phyloP scores from a whole-genome alignment of 2,888 invertebrate genomes.

The Lottia gigantea region DNA sequence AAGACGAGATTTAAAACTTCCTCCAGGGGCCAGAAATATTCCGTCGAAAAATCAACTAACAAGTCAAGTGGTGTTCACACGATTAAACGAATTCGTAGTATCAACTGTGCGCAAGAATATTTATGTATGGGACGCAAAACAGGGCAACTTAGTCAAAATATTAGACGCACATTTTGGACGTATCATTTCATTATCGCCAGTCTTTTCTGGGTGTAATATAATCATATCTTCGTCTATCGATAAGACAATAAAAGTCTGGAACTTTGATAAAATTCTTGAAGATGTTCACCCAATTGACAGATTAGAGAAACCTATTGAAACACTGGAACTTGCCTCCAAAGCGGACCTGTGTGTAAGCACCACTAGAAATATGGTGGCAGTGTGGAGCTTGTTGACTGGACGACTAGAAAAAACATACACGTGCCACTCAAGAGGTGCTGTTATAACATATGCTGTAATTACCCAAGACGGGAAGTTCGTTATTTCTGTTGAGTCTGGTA shows the following conservation, averaged over 20 bases:
- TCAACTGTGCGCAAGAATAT: slow-evolving; percentile 94
- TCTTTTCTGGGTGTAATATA: slow-evolving; percentile 78
- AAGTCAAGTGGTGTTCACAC: slow-evolving; percentile 92
- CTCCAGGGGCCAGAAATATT: slow-evolving; percentile 86
- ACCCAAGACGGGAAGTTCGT: slow-evolving; percentile 86
- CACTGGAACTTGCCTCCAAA: slow-evolving; percentile 76
- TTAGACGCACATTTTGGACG: slow-evolving; percentile 97
- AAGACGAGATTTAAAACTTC: slow-evolving; percentile 56
- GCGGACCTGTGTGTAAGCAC: slow-evolving; percentile 88
- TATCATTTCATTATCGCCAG: slow-evolving; percentile 89
- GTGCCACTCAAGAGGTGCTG: slow-evolving; percentile 91
- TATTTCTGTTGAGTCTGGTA: slow-evolving; percentile 91
- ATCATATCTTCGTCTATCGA: slow-evolving; percentile 97
- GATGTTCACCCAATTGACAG: slow-evolving; percentile 82
- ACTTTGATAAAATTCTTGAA: slow-evolving; percentile 98
- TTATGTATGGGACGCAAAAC: slow-evolving; percentile 91
- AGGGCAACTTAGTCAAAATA: slow-evolving; percentile 85
- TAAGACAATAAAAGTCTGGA: slow-evolving; percentile 98
- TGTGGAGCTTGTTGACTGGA: slow-evolving; percentile 92
- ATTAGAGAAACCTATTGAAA: slow-evolving; percentile 94
- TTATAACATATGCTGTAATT: slow-evolving; percentile 91
- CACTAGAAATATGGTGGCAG: slow-evolving; percentile 92
- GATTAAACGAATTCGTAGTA: slow-evolving; percentile 87
- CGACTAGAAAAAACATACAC: slow-evolving; percentile 87
- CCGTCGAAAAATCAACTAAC: slow-evolving; percentile 90